Evolutionary conservation across 92 coral and sea anemone species (phyloP), one percentile per base, ranked within the genome.

Genomic region (Parazoanthus swiftii): DNA sequence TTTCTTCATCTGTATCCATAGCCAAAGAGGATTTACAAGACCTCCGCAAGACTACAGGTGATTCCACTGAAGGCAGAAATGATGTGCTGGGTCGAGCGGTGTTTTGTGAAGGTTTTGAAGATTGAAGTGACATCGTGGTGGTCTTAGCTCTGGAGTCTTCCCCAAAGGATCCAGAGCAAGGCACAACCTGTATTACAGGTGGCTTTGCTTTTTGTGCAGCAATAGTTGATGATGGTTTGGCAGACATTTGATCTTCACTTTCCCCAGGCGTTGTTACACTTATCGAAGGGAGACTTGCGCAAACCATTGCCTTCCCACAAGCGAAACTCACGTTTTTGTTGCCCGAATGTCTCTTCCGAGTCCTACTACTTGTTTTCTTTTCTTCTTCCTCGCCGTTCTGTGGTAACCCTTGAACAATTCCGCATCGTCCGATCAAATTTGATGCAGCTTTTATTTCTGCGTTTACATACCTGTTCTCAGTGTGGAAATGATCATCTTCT

Each of bases 391-490:
- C 48, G 25, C 29, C 36, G 72, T 58, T 84, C 78, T 84, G 79
- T 25, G 87, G 79, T 20, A 71, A 59, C 38, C 26, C 71, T 81
- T 23, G 89, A 35, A 38, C 70, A 54, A 65, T 36, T 14, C 70
- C 43, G 37, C 46, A 74, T 6, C 44, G 20, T 73, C 87, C 79
- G 6, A 84, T n/a, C 33, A 71, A 29, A 20, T 25, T 29, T 6
- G 43, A 21, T 14, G 67, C 79, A 48, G 65, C 76, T 80, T 89
- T 81, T 48, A 25, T 33, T 66, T 66, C 79, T 80, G 33, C 76
- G 38, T 48, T 67, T 85, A 88, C 66, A 26, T 48, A 76, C 58
- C 93, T 79, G 37, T 88, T 91, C 59, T 89, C 72, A 72, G 67
- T 78, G 6, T 3, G 29, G 58, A 21, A 26, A 5, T 85, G 87